Percentiles rank a stretch among this genome's conserved stretches.
Evolutionary conservation across 2,888 invertebrate genomes (phyloP).

Genomic region (Drosophila formosana): DNA sequence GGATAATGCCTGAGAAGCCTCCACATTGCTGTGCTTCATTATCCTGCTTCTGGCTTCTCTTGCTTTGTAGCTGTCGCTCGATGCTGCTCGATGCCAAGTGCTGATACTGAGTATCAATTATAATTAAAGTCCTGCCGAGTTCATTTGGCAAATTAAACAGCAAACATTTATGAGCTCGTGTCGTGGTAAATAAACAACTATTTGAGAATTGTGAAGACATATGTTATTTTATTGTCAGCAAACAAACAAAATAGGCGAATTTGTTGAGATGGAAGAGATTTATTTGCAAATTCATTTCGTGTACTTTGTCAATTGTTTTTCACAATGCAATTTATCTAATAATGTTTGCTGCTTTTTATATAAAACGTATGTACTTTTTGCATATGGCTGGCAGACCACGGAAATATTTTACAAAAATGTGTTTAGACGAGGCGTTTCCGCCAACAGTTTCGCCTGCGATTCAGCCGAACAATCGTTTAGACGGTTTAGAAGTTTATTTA

Average conservation of each 20-base stretch:
- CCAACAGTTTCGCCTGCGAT: background rate
- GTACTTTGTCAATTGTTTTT: slow-evolving; percentile 59
- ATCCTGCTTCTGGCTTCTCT: slow-evolving; percentile 61
- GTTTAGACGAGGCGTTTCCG: background rate
- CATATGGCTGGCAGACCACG: background rate
- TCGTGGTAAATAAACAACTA: background rate
- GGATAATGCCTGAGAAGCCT: background rate
- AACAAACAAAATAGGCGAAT: background rate
- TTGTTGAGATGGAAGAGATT: slow-evolving; percentile 2
- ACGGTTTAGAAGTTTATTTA: no score
- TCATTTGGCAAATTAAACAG: slow-evolving; percentile 6
- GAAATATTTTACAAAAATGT: background rate
- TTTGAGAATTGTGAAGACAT: background rate
- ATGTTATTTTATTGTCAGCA: slow-evolving; percentile 16
- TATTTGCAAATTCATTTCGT: slow-evolving; percentile 32
- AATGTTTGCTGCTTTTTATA: slow-evolving; percentile 26
- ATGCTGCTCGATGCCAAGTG: slow-evolving; percentile 23
- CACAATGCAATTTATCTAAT: slow-evolving; percentile 51
- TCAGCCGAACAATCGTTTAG: background rate
- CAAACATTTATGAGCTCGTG: slow-evolving; percentile 16
- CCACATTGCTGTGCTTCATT: slow-evolving; percentile 43
- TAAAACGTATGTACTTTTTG: background rate
- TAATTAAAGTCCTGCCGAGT: slow-evolving; percentile 14
- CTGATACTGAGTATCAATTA: slow-evolving; percentile 7
- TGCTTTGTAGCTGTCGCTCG: slow-evolving; percentile 16